Evolutionary conservation across 1,140 invertebrate genomes (phyloP), one percentile per base, ranked within the genome.

Genomic region (Euwallacea similis): DNA sequence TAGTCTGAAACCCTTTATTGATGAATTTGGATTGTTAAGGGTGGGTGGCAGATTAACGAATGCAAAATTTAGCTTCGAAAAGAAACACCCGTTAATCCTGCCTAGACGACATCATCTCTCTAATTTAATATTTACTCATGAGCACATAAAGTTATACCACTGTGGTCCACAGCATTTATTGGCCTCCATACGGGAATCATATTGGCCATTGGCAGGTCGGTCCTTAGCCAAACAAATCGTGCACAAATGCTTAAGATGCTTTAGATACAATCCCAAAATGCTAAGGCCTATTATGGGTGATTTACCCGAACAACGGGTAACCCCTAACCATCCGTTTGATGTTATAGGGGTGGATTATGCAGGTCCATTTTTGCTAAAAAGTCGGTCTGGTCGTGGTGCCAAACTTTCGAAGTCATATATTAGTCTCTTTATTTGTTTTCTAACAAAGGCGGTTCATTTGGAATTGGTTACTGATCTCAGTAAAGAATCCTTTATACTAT

Each of bases 371-470:
- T 15, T 21, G 46, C 71, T 76, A 7, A 64, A 67, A 73, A 53
- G 61, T 42, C 33, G 71, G 72, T 58, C 66, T 71, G 54, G 64
- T 11, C 13, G 68, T 8, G 46, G 64, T 9, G 9, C 11, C 15
- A 75, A 72, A 59, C 33, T 13, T 6, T 13, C 73, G 15, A 82
- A 82, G 66, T 68, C 46, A 2, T 82, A 79, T 56, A 55, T 80
- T 13, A 53, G 55, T 41, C 8, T 82, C 10, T 81, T 82, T 59
- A 72, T 79, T 7, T 82, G 80, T 64, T 73, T 77, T 9, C 16
- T 71, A 0, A 79, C 76, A 11, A 74, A 73, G 68, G 79, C 78
- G n/a, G 56, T 80, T n/a, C 80, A 82, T 61, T 47, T 82, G n/a
- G 79, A 82, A 73, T 13, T 78, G 7, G 77, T 81, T 0, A 67